phyloP scores from a whole-genome alignment of 2,113 vertebrate genomes.

The Macaca nemestrina region DNA sequence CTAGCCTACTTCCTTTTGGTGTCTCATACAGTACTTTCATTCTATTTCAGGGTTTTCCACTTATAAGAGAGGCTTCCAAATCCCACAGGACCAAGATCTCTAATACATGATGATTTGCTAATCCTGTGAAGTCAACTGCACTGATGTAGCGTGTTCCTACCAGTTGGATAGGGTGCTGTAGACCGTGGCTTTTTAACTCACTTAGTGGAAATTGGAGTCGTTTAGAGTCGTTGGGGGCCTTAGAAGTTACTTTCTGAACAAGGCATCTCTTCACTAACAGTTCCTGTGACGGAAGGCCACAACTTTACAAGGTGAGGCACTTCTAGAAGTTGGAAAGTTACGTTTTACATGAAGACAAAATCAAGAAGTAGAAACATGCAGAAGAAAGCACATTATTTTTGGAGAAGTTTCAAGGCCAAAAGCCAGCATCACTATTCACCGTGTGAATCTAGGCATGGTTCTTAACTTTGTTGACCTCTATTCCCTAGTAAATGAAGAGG shows the following conservation, averaged over 20 bases:
- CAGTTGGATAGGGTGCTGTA: neutral
- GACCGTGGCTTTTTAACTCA: neutral
- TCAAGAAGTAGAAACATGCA: neutral
- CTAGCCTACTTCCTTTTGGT: neutral
- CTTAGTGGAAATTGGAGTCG: neutral
- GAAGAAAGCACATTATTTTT: neutral
- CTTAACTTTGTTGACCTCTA: neutral
- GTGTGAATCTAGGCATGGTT: neutral
- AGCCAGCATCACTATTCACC: neutral
- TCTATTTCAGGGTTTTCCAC: neutral
- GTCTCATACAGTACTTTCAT: neutral
- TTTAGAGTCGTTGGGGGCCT: neutral
- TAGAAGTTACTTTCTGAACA: neutral
- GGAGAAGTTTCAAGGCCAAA: neutral
- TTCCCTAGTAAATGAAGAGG: neutral
- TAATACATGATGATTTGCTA: constrained; percentile 57
- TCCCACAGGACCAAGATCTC: neutral
- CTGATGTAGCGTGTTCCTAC: neutral
- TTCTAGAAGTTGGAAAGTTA: neutral
- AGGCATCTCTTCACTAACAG: neutral
- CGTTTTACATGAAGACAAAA: neutral
- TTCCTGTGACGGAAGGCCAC: neutral
- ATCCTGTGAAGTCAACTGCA: constrained; percentile 23
- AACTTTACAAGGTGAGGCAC: neutral
- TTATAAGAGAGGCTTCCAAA: neutral